Conservation (phyloP, 2,113 vertebrate genomes). For the Ictalurus punctatus region DNA sequence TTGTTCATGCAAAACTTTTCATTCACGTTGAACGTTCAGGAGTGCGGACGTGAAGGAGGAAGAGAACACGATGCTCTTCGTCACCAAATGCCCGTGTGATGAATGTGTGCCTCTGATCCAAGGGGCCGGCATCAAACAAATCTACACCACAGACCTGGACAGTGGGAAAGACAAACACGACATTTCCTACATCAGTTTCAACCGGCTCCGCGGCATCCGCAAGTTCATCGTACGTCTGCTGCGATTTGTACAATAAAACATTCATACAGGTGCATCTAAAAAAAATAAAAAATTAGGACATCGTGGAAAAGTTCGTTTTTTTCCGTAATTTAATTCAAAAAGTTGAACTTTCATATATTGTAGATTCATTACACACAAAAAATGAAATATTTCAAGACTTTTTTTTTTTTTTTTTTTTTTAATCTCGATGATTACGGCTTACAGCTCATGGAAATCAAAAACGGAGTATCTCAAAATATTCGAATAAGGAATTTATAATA, state of each 20-base stretch:
- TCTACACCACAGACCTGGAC: slow-evolving; percentile 90
- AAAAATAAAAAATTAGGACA: too few species aligned
- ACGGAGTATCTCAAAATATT: too few species aligned
- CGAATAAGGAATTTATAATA: too few species aligned
- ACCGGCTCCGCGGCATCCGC: slow-evolving; percentile 76
- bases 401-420: too few species aligned
- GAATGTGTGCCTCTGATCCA: slow-evolving; percentile 93
- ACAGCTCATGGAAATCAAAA: too few species aligned
- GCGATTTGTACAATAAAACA: not conserved
- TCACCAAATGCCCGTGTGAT: slow-evolving; percentile 93
- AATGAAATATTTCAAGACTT: too few species aligned
- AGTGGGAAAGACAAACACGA: slow-evolving; percentile 89
- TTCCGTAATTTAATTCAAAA: too few species aligned
- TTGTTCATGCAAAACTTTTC: not conserved
- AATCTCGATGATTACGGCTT: too few species aligned
- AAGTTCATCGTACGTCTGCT: slow-evolving; percentile 84
- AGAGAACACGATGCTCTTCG: slow-evolving; percentile 88
- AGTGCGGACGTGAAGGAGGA: slow-evolving; percentile 83
- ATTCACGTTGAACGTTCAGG: slow-evolving; percentile 62
- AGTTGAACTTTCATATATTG: too few species aligned
- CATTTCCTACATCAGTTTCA: slow-evolving; percentile 91
- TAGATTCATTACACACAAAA: too few species aligned
- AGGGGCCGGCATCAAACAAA: slow-evolving; percentile 88
- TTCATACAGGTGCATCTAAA: not conserved
- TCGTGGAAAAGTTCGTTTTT: too few species aligned